Conservation (phyloP, 92 coral and sea anemone genomes). For the Meandrina meandrites region DNA sequence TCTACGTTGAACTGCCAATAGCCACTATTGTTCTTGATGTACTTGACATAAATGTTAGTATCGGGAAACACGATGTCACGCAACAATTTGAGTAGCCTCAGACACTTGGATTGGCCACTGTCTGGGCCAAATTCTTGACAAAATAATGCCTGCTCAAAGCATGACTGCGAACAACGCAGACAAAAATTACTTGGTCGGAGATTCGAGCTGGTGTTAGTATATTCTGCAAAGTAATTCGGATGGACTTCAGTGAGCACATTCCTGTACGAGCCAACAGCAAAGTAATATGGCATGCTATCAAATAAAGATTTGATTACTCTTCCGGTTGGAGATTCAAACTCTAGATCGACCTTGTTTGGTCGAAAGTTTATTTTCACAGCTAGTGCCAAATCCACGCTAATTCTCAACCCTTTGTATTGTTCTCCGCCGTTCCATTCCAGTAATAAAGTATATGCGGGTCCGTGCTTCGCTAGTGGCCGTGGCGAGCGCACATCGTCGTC, state of each 20-base stretch:
- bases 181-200: not conserved
- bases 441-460: slow-evolving; percentile 31
- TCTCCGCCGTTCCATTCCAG: slow-evolving; percentile 29
- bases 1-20: not conserved
- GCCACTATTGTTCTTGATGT: not conserved
- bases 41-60: not conserved
- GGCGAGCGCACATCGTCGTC: not conserved
- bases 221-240: not conserved
- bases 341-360: not conserved
- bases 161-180: slow-evolving; percentile 25
- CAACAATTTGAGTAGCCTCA: slow-evolving; percentile 18
- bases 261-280: slow-evolving; percentile 12
- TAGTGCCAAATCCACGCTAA: slow-evolving; percentile 35
- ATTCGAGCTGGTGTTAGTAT: not conserved
- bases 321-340: slow-evolving; percentile 3
- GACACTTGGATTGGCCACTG: slow-evolving; percentile 3
- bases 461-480: slow-evolving; percentile 6
- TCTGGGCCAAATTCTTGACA: not conserved
- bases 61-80: not conserved
- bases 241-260: not conserved
- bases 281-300: not conserved
- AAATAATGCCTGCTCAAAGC: slow-evolving; percentile 8
- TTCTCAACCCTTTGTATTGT: slow-evolving; percentile 12
- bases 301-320: not conserved
- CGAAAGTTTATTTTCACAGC: slow-evolving; percentile 38